These are phyloP conservation scores for Scotopteryx bipunctaria DNA, from an alignment of 2,888 invertebrate genomes.

Conservation along the genomic window DNA sequence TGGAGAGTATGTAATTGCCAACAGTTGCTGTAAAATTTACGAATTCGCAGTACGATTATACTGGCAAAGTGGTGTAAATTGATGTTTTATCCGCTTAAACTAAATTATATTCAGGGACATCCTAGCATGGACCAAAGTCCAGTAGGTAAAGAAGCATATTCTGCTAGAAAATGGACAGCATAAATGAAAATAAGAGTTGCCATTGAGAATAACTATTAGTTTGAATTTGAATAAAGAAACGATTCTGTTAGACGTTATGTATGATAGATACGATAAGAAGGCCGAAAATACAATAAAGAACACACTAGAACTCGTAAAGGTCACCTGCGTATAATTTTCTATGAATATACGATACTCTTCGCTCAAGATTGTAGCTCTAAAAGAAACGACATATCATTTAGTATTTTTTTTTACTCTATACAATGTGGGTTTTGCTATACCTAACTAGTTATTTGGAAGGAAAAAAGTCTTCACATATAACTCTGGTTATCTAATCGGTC, in stretches of 20 bases:
- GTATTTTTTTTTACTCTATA: conserved; percentile 10
- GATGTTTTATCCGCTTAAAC: conserved; percentile 21
- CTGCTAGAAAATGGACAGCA: too few relatives aligned
- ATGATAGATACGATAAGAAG: not conserved
- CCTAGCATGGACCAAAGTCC: conserved; percentile 1
- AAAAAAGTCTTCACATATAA: too few relatives aligned
- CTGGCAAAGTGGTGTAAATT: conserved; percentile 20
- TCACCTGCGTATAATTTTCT: conserved; percentile 12
- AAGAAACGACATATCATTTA: not conserved
- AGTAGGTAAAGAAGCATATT: not conserved
- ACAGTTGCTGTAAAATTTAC: conserved; percentile 22
- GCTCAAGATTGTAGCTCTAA: conserved; percentile 1
- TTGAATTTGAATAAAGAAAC: conserved; percentile 4
- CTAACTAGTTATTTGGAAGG: too few relatives aligned
- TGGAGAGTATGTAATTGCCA: conserved; percentile 23
- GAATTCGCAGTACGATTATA: conserved; percentile 13
- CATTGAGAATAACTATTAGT: not conserved
- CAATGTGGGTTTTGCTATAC: too few relatives aligned
- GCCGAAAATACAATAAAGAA: conserved; percentile 4
- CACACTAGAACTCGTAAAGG: conserved; percentile 2
- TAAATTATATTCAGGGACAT: conserved; percentile 24
- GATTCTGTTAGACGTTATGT: not conserved
- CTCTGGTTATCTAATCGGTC: too few relatives aligned
- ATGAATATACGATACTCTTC: conserved; percentile 4
- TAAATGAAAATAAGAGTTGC: not conserved